Evolutionary conservation across 2,797 vertebrate genomes (phyloP), one percentile per base, ranked within the genome.

Genomic region (Smutsia gigantea): DNA sequence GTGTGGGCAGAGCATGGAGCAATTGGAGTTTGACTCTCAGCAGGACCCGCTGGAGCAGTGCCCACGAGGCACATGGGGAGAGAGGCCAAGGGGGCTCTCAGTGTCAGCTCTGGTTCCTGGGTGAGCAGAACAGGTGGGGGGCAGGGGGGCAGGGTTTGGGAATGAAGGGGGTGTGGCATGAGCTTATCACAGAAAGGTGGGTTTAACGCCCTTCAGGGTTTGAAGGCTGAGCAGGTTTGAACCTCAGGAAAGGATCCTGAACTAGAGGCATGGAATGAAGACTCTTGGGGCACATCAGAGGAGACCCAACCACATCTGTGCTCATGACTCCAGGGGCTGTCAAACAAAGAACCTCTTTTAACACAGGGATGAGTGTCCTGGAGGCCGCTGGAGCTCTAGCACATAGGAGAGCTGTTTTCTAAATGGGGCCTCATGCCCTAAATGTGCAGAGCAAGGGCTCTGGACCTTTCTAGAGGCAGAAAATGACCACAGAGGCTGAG

Each of bases 241-340:
- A 5, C 8, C 39, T 90, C 74, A 53, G 68, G 37, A 14, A 7
- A 31, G 53, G 27, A 51, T 37, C 34, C 42, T 17, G 46, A 7
- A 14, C 13, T 1, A 11, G 61, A 68, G 83, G 29, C 49, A 5
- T 6, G 9, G 18, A 4, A 2, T 3, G 18, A 11, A 57, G 21
- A 46, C 9, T 7, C 66, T 17, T 0, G 5, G 83, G n/a, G 15
- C 21, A 0, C 31, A 9, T 18, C 31, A 7, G 31, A 12, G 81
- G 4, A 10, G 17, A 5, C 12, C 13, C 63, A 6, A 1, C 3
- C 3, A 3, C 29, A 1, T 6, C 21, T 27, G 18, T 1, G 1
- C 57, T 72, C 10, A 0, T 1, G 12, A 18, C 59, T 10, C 21
- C 42, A 39, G 0, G 25, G 9, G n/a, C 29, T 13, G 14, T 39